phyloP scores from a whole-genome alignment of 2,888 invertebrate genomes.

The Byasa hedistus region DNA sequence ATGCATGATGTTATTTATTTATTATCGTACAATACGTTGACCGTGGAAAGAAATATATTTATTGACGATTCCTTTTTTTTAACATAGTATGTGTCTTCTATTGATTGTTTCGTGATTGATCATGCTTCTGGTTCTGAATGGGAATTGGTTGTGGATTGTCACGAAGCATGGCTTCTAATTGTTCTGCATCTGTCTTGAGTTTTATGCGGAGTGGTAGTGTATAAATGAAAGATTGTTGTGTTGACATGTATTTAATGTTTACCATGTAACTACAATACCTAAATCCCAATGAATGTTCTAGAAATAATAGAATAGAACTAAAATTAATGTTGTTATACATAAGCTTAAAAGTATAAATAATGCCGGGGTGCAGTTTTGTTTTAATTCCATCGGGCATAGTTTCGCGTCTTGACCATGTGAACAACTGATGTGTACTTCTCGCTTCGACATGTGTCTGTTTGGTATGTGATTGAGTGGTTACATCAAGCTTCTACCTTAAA shows the following conservation, averaged over 20 bases:
- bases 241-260: slow-evolving; percentile 79
- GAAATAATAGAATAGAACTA: slow-evolving; percentile 49
- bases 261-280: slow-evolving; percentile 75
- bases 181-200: slow-evolving; percentile 9
- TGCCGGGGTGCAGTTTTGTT: slow-evolving; percentile 64
- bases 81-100: too few relatives aligned
- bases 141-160: slow-evolving; percentile 7
- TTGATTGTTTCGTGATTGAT: neutral
- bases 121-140: slow-evolving; percentile 3
- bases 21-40: neutral
- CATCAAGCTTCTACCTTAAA: slow-evolving; percentile 3
- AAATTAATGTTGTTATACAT: slow-evolving; percentile 54
- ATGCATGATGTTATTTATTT: neutral
- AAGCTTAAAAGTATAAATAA: slow-evolving; percentile 52
- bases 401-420: slow-evolving; percentile 35
- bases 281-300: slow-evolving; percentile 63
- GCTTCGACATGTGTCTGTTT: slow-evolving; percentile 9
- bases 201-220: slow-evolving; percentile 47
- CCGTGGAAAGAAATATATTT: too few relatives aligned
- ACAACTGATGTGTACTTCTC: slow-evolving; percentile 19
- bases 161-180: neutral
- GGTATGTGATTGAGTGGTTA: slow-evolving; percentile 13
- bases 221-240: slow-evolving; percentile 77
- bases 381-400: slow-evolving; percentile 43
- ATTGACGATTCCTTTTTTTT: too few relatives aligned